Percentiles rank a stretch among this genome's conserved stretches.
Conservation (phyloP, 2,888 invertebrate species). For the Octonoba sinensis region DNA sequence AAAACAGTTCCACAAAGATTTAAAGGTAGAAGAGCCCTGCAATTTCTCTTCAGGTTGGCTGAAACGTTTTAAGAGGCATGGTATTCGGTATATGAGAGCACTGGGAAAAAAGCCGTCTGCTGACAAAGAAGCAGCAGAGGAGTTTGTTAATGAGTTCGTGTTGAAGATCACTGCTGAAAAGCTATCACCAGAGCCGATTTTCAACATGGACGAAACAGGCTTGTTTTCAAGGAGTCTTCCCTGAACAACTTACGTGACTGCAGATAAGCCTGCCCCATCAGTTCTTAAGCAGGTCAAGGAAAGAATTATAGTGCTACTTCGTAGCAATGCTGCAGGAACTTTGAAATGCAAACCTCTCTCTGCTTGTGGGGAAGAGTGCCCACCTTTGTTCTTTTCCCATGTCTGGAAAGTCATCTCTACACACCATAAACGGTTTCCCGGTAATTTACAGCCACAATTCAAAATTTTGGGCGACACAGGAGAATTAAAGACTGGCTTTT, state of each 20-base stretch:
- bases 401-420: too few species aligned
- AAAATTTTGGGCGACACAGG: not conserved
- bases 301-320: not conserved
- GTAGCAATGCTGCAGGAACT: slow-evolving; percentile 6
- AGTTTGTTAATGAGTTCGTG: not conserved
- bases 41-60: not conserved
- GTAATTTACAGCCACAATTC: not conserved
- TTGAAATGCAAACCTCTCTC: not conserved
- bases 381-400: not conserved
- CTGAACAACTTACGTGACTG: not conserved
- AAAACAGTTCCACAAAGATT: not conserved
- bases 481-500: not conserved
- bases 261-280: not conserved
- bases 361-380: slow-evolving; percentile 14
- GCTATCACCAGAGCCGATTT: not conserved
- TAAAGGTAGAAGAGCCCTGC: not conserved
- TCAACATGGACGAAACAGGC: slow-evolving; percentile 2
- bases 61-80: not conserved
- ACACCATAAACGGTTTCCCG: not conserved
- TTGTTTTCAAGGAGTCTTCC: not conserved
- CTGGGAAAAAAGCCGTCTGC: not conserved
- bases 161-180: not conserved
- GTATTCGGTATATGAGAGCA: not conserved
- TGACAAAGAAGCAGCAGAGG: not conserved
- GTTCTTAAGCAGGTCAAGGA: not conserved